phyloP scores from a whole-genome alignment of 2,888 invertebrate genomes.

The Drosophila rubida region DNA sequence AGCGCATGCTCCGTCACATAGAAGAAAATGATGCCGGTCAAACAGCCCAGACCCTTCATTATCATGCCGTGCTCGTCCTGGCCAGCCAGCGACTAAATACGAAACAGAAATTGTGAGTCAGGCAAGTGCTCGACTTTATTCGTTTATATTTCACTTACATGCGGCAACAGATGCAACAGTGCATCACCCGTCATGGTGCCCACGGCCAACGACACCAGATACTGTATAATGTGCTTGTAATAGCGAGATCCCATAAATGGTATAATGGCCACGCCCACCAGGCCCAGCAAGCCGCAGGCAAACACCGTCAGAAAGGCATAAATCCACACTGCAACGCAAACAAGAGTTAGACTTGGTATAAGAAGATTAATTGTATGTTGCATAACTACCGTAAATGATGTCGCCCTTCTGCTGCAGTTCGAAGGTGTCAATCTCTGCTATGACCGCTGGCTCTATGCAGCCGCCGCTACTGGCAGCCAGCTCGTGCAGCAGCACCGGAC shows the following conservation, averaged over 20 bases:
- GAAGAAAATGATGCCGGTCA: conserved; percentile 93
- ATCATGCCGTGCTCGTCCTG: conserved; percentile 88
- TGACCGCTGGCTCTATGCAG: conserved; percentile 86
- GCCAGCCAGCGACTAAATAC: conserved; percentile 79
- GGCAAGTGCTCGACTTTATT: background rate
- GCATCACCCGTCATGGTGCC: conserved; percentile 97
- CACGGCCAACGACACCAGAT: conserved; percentile 96
- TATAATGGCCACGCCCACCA: conserved; percentile 94
- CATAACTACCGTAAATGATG: conserved; percentile 38
- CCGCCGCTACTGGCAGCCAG: conserved; percentile 87
- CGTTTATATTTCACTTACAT: conserved; percentile 86
- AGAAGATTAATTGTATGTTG: background rate
- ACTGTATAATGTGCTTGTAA: conserved; percentile 95
- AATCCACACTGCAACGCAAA: conserved; percentile 88
- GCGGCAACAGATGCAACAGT: conserved; percentile 95
- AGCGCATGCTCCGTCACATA: conserved; percentile 94
- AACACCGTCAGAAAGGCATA: conserved; percentile 93
- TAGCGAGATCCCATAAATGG: conserved; percentile 95
- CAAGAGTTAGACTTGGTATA: background rate
- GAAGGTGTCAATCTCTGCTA: conserved; percentile 65
- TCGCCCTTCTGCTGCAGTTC: conserved; percentile 47
- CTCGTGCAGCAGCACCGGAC: conserved; percentile 89
- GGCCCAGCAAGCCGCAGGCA: conserved; percentile 93
- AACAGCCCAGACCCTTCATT: conserved; percentile 92
- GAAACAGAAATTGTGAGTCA: background rate